Evolutionary conservation across 2,888 invertebrate species (phyloP).

Genomic region (Heliconius erato): DNA sequence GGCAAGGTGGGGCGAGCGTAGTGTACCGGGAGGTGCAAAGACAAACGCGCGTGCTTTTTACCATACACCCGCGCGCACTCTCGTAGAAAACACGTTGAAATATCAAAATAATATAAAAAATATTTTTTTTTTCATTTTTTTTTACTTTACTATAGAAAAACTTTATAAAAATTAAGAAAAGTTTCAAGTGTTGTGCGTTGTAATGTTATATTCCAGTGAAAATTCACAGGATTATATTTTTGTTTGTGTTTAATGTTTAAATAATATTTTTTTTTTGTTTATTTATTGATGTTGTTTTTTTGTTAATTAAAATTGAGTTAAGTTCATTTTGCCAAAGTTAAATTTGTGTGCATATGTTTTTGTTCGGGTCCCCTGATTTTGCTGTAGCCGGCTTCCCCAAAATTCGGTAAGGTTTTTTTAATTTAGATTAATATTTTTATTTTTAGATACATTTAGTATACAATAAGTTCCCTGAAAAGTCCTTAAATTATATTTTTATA

Average conservation of each 20-base stretch:
- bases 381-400: not conserved
- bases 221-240: constrained; percentile 68
- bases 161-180: constrained; percentile 66
- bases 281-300: constrained; percentile 27
- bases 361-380: constrained; percentile 43
- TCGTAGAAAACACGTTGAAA: constrained; percentile 63
- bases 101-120: not conserved
- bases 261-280: not conserved
- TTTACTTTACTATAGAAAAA: not conserved
- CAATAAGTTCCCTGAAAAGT: not conserved
- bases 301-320: constrained; percentile 49
- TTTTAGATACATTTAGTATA: not conserved
- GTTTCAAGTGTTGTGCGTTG: constrained; percentile 71
- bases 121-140: not conserved
- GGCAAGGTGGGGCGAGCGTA: constrained; percentile 67
- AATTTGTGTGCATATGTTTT: constrained; percentile 43
- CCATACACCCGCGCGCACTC: constrained; percentile 62
- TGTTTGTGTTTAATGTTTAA: constrained; percentile 58
- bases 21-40: constrained; percentile 66
- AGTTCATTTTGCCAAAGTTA: constrained; percentile 50
- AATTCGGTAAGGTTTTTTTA: constrained; percentile 28
- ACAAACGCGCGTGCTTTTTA: constrained; percentile 61
- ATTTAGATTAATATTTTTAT: not conserved
- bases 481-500: not conserved
- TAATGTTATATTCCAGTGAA: constrained; percentile 73